Evolutionary conservation across 2,113 vertebrate species (phyloP).

Genomic region (Sula dactylatra): DNA sequence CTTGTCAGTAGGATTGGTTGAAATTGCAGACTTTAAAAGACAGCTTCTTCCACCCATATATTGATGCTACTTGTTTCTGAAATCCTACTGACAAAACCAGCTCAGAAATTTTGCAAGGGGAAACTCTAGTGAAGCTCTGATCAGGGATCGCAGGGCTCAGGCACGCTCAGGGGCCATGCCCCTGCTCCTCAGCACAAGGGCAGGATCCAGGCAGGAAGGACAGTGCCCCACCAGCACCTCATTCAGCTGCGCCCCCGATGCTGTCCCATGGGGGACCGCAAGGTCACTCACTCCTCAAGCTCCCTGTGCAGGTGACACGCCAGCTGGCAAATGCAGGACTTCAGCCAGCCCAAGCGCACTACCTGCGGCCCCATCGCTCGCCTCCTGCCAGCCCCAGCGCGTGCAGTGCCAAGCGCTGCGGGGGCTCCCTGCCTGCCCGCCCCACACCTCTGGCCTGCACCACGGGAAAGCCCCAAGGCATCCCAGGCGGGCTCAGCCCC

Average conservation of each 20-base stretch:
- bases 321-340: not conserved
- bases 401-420: not conserved
- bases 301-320: not conserved
- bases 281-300: not conserved
- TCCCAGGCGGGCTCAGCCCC: not conserved
- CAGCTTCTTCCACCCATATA: not conserved
- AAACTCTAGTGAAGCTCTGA: not conserved
- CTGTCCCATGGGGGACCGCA: accelerated
- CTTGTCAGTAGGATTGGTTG: not conserved
- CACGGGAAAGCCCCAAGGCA: not conserved
- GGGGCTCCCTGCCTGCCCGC: not conserved
- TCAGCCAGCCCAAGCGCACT: not conserved
- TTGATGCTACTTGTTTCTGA: not conserved
- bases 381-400: not conserved
- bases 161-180: not conserved
- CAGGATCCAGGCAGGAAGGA: not conserved
- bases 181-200: not conserved
- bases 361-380: not conserved
- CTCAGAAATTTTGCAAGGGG: not conserved
- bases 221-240: not conserved
- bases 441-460: not conserved
- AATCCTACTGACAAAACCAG: not conserved
- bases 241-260: too few relatives aligned
- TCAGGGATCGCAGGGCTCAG: not conserved
- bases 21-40: not conserved